Conservation (phyloP, 2,797 vertebrate genomes). For the Thamnophis elegans region DNA sequence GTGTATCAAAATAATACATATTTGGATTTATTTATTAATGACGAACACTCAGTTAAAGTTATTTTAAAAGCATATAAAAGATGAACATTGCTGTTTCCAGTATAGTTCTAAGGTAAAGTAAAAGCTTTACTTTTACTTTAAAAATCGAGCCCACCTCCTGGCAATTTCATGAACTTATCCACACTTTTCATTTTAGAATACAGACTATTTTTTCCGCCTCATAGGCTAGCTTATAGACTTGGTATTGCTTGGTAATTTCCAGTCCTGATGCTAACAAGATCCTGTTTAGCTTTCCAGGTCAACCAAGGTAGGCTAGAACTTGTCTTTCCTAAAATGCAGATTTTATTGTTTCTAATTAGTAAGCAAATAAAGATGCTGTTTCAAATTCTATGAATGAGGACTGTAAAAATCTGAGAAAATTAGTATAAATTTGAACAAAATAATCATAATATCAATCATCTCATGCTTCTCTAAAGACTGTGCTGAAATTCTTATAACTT, state of each 20-base stretch:
- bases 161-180: neutral
- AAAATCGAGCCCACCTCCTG: neutral
- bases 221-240: neutral
- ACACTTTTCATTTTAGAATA: neutral
- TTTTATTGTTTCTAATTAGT: neutral
- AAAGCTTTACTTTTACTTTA: no score
- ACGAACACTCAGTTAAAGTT: constrained; percentile 15
- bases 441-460: neutral
- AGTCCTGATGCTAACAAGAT: neutral
- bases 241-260: neutral
- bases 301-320: neutral
- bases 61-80: constrained; percentile 43
- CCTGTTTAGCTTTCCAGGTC: neutral
- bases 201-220: neutral
- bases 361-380: neutral
- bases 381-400: constrained; percentile 1
- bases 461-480: neutral
- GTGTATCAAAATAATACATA: constrained; percentile 4
- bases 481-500: neutral
- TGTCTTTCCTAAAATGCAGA: neutral
- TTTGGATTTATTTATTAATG: constrained; percentile 14
- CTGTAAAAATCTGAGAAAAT: neutral
- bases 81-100: constrained; percentile 22
- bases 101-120: neutral
- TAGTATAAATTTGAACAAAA: neutral